phyloP scores from a whole-genome alignment of 2,888 invertebrate genomes.

The Lamproptera curius region DNA sequence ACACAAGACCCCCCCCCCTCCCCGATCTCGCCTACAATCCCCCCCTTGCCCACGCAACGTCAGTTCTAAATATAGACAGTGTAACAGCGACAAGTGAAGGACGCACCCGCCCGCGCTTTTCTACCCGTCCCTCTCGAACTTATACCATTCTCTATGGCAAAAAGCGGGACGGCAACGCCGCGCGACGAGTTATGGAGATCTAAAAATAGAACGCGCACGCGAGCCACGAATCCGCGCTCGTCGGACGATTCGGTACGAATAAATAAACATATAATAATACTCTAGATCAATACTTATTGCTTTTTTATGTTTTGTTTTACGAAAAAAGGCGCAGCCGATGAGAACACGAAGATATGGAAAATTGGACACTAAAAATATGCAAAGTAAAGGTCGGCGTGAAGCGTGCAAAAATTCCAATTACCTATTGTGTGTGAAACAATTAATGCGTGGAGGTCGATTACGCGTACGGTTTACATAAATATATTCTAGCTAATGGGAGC shows the following conservation, averaged over 20 bases:
- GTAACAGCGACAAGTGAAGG: conserved; percentile 62
- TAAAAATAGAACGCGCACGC: conserved; percentile 66
- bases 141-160: conserved; percentile 23
- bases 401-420: too few relatives aligned
- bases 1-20: conserved; percentile 15
- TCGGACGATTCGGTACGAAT: conserved; percentile 20
- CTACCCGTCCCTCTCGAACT: conserved; percentile 36
- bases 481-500: too few relatives aligned
- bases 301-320: too few relatives aligned
- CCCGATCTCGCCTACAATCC: too few relatives aligned
- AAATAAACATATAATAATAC: conserved; percentile 6
- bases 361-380: too few relatives aligned
- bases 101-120: conserved; percentile 44
- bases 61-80: conserved; percentile 31
- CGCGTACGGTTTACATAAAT: too few relatives aligned
- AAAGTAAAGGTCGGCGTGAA: too few relatives aligned
- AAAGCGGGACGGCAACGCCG: conserved; percentile 39
- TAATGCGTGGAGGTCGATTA: too few relatives aligned
- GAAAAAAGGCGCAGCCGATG: too few relatives aligned
- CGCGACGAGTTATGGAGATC: conserved; percentile 46
- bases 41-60: conserved; percentile 38
- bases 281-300: background rate
- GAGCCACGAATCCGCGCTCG: conserved; percentile 51
- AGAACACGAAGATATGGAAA: too few relatives aligned
- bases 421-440: too few relatives aligned